Evolutionary conservation across 2,888 invertebrate species (phyloP), one percentile per base, ranked within the genome.

Genomic region (Auanema freiburgensis): DNA sequence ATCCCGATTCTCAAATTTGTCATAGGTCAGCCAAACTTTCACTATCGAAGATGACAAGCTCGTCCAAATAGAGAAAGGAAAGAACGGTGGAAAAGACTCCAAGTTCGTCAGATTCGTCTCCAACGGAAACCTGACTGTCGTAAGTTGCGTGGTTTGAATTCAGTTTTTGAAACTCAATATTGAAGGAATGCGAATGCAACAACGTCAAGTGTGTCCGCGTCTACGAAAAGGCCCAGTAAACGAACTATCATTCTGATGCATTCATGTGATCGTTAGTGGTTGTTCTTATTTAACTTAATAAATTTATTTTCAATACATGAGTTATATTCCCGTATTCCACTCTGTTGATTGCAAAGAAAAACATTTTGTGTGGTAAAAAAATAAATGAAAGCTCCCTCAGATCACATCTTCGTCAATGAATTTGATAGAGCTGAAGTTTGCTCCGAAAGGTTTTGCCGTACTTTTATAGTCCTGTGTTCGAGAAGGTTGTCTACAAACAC

Each of bases 21-120:
- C 71, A 65, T 58, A 80, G 80, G 70, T 69, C 23, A 60, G 57
- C 16, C 66, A 52, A 63, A 65, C 65, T 24, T 80, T 79, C 72
- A 72, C 71, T 49, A 56, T 80, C 44, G 78, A 79, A 56, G 67
- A 69, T 55, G 76, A 73, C 59, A 76, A 74, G 59, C 76, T 82
- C 44, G 64, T 82, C 50, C 80, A 82, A 64, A 54, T 55, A 52
- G 78, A 76, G 67, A 74, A 66, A 54, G 73, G 72, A 52, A 72
- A 72, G 61, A 59, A 55, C 41, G 71, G 72, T 41, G 80, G 79
- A 44, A 79, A 78, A 69, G 73, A 78, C 66, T 77, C 77, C 16
- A 62, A 60, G 25, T 70, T 80, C 66, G 74, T 70, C 64, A 70
- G 80, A 18, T 74, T 59, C 66, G 65, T 80, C 62, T 71, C 77